phyloP scores from a whole-genome alignment of 53 echinoderm and acorn worm genomes.

The Echinarachnius parma region DNA sequence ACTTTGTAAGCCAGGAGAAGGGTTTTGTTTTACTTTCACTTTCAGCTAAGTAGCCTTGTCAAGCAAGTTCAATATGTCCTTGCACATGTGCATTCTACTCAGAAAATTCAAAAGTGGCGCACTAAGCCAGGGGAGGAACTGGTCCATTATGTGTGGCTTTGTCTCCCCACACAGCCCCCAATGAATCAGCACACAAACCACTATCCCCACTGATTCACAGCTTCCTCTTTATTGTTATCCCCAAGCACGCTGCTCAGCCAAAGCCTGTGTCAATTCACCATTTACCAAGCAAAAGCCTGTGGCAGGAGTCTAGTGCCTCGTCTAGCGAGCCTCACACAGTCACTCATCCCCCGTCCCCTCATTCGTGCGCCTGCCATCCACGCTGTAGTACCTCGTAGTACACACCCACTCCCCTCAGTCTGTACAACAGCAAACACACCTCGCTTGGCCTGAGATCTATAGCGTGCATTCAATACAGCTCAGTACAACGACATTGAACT shows the following conservation, averaged over 20 bases:
- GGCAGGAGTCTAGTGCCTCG: slow-evolving; percentile 1
- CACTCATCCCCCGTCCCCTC: neutral
- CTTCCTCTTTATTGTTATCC: slow-evolving; percentile 8
- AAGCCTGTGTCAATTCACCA: neutral
- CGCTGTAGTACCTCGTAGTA: neutral
- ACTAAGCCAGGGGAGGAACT: neutral
- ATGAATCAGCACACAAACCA: slow-evolving; percentile 16
- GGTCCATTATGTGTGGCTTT: slow-evolving; percentile 14
- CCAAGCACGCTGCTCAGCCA: no score
- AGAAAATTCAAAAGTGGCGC: no score
- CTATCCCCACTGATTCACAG: neutral
- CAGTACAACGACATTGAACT: slow-evolving; percentile 33
- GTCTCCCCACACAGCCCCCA: slow-evolving; percentile 3
- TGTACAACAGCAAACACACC: neutral
- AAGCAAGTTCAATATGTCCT: no score
- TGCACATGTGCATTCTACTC: no score
- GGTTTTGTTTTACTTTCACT: no score
- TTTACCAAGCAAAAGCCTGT: neutral
- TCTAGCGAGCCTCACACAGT: neutral
- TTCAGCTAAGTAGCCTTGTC: no score
- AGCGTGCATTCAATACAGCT: no score
- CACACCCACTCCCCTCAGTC: neutral
- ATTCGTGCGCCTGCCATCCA: neutral
- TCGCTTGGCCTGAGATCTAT: no score
- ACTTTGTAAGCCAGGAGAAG: no score